These are phyloP conservation scores for Labeo catla DNA, from an alignment of 2,113 vertebrate genomes.

Conservation along the genomic window DNA sequence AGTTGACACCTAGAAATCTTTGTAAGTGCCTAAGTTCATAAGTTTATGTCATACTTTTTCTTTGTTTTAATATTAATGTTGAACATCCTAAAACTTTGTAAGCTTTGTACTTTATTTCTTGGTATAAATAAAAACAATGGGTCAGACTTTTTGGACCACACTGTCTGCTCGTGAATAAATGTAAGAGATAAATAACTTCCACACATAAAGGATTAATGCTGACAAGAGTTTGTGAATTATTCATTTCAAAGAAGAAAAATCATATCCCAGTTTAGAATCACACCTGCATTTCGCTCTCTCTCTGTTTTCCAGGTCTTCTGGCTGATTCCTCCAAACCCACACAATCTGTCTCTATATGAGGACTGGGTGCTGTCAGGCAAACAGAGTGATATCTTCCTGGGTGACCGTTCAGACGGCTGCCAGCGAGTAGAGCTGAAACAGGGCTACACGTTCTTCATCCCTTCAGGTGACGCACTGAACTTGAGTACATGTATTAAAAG, in stretches of 20 bases:
- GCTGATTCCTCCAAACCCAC: slow-evolving; percentile 92
- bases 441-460: slow-evolving; percentile 96
- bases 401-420: slow-evolving; percentile 92
- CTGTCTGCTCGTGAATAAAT: background rate
- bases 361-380: slow-evolving; percentile 98
- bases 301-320: slow-evolving; percentile 88
- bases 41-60: background rate
- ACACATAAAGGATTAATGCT: background rate
- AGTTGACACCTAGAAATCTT: background rate
- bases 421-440: slow-evolving; percentile 94
- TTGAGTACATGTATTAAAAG: background rate
- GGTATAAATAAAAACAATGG: background rate
- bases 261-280: slow-evolving; percentile 29
- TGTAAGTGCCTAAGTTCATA: background rate
- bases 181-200: background rate
- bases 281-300: background rate
- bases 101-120: background rate
- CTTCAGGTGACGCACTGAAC: slow-evolving; percentile 83
- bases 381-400: slow-evolving; percentile 95
- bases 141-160: background rate
- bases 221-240: background rate
- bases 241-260: background rate
- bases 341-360: slow-evolving; percentile 94
- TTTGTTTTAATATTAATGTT: background rate
- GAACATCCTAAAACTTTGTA: background rate